Evolutionary conservation across 2,888 invertebrate genomes (phyloP).

Genomic region (Maniola hyperantus): DNA sequence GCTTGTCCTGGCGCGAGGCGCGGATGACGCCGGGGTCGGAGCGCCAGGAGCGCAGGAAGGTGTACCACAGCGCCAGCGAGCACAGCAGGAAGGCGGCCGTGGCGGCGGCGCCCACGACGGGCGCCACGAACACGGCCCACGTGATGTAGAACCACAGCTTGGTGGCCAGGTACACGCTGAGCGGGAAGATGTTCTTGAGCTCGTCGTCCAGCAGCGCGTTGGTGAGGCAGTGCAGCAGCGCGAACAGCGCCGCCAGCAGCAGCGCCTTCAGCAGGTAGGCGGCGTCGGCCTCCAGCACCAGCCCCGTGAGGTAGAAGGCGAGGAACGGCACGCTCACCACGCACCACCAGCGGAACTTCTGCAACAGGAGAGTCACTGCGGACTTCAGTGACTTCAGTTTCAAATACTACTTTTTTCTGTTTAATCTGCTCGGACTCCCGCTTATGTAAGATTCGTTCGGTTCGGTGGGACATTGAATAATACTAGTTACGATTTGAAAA

Average conservation of each 20-base stretch:
- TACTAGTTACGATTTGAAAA: too few species aligned
- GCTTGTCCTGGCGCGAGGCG: slow-evolving; percentile 91
- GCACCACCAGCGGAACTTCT: slow-evolving; percentile 93
- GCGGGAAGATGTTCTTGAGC: slow-evolving; percentile 92
- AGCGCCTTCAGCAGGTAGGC: slow-evolving; percentile 85
- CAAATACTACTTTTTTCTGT: too few species aligned
- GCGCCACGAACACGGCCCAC: slow-evolving; percentile 86
- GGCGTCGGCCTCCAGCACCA: slow-evolving; percentile 89
- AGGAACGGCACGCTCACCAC: slow-evolving; percentile 95
- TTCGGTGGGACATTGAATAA: too few species aligned
- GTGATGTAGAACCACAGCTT: slow-evolving; percentile 98
- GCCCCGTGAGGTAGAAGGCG: slow-evolving; percentile 93
- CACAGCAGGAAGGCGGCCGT: slow-evolving; percentile 85
- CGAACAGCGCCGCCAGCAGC: slow-evolving; percentile 87
- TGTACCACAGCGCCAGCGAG: slow-evolving; percentile 92
- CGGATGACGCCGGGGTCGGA: slow-evolving; percentile 96
- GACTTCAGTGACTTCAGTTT: too few species aligned
- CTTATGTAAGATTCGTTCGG: too few species aligned
- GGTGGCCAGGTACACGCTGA: slow-evolving; percentile 96
- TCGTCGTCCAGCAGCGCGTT: slow-evolving; percentile 93
- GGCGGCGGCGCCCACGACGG: slow-evolving; percentile 77
- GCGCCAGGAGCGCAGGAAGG: slow-evolving; percentile 95
- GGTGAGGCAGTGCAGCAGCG: slow-evolving; percentile 88
- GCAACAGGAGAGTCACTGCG: slow-evolving; percentile 51
- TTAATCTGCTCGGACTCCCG: too few species aligned